Conservation (phyloP, 2,888 invertebrate species). For the Chalcis sispes region DNA sequence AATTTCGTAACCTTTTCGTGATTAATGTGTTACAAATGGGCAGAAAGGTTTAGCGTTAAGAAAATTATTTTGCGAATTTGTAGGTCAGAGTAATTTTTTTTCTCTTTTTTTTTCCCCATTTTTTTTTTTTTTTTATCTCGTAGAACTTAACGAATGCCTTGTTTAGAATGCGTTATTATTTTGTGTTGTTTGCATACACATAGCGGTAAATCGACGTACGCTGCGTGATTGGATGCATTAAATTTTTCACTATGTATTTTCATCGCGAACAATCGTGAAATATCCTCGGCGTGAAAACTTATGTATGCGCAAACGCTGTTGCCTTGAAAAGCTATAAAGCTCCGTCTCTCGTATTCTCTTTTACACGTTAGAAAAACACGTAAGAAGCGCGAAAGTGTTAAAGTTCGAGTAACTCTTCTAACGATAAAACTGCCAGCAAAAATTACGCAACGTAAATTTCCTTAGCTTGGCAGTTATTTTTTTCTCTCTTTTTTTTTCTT, state of each 20-base stretch:
- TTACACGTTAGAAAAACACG: not conserved
- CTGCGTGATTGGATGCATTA: slow-evolving; percentile 14
- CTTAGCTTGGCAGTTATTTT: not conserved
- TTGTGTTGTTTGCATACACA: slow-evolving; percentile 26
- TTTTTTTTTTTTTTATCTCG: not conserved
- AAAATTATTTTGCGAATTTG: too few relatives aligned
- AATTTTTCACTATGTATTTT: not conserved
- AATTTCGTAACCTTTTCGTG: slow-evolving; percentile 20
- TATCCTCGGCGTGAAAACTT: slow-evolving; percentile 5
- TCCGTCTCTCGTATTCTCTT: not conserved
- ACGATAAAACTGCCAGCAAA: not conserved
- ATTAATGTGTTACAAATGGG: slow-evolving; percentile 8
- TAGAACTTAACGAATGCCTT: not conserved
- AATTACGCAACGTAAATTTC: slow-evolving; percentile 26
- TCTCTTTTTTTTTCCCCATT: not conserved
- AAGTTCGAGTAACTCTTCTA: slow-evolving; percentile 1
- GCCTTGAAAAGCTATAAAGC: slow-evolving; percentile 21
- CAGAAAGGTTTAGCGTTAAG: not conserved
- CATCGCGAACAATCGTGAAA: not conserved
- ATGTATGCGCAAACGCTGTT: not conserved
- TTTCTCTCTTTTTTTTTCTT: not conserved
- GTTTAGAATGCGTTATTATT: slow-evolving; percentile 17
- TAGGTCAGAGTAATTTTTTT: too few relatives aligned
- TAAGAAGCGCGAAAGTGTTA: not conserved
- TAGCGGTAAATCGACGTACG: not conserved